Conservation (phyloP, 1,140 invertebrate genomes). For the Mactra quadrangularis region DNA sequence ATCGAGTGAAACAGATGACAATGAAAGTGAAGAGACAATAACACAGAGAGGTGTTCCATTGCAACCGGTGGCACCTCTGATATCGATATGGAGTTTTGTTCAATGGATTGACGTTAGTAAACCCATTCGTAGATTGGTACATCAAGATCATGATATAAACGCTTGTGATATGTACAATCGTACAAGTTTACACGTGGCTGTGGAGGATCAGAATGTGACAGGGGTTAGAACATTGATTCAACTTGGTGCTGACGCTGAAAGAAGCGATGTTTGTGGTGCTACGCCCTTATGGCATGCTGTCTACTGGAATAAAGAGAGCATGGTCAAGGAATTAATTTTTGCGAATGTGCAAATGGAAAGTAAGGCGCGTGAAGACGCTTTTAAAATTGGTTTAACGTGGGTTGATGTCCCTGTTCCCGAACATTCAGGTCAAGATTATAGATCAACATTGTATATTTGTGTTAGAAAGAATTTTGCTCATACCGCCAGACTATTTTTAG, state of each 20-base stretch:
- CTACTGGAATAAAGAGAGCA: slow-evolving; percentile 59
- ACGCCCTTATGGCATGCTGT: slow-evolving; percentile 61
- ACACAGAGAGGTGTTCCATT: background rate
- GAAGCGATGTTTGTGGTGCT: slow-evolving; percentile 37
- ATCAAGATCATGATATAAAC: slow-evolving; percentile 40
- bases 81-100: slow-evolving; percentile 55
- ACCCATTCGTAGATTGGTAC: slow-evolving; percentile 14
- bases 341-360: slow-evolving; percentile 51
- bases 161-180: slow-evolving; percentile 32
- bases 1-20: background rate
- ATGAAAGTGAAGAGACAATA: background rate
- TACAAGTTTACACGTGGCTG: slow-evolving; percentile 47
- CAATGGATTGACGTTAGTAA: slow-evolving; percentile 59
- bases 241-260: slow-evolving; percentile 52
- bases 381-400: slow-evolving; percentile 38
- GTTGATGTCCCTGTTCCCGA: slow-evolving; percentile 8
- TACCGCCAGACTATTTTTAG: slow-evolving; percentile 30
- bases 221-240: slow-evolving; percentile 39
- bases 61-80: slow-evolving; percentile 11
- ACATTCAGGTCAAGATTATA: background rate
- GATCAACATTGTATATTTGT: slow-evolving; percentile 31
- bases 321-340: slow-evolving; percentile 58
- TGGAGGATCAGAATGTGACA: slow-evolving; percentile 53
- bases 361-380: slow-evolving; percentile 38
- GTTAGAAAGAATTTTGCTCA: slow-evolving; percentile 48